Base-by-base conservation (phyloP, 2,797 vertebrate genomes). In the Neostethus bicornis region DNA sequence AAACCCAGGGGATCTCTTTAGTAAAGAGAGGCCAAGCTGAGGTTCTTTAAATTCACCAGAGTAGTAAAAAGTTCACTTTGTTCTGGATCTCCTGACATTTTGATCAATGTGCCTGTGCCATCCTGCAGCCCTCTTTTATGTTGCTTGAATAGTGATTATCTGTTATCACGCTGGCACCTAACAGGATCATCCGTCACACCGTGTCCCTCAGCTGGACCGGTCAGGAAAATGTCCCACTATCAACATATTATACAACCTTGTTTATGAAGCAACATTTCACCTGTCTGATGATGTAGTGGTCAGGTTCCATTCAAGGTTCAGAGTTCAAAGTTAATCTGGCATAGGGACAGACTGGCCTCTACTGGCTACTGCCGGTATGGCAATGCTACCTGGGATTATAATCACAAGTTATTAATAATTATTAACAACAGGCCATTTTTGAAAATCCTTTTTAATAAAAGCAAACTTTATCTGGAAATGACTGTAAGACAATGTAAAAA, bases 331-430 rank as follows among this genome's bases (percentile, higher is more conserved):
- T 13, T 23, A 61, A 45, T 51, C 45, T 79, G 68, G 29, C 37
- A 52, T 68, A 78, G 64, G 73, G 79, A 56, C 26, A 79, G 75
- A 85, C 74, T 83, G 86, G 85, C 86, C 84, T 68, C 90, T 90
- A 51, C 80, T 74, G 90, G 75, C 31, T 4, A 6, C 2, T 20
- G 9, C 6, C 51, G 31, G 34, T n/a, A 63, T 19, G 34, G 51
- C 31, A 35, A 51, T 19, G 43, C 28, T 42, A 9, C 19, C 34
- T 44, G n/a, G n/a, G n/a, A n/a, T n/a, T n/a, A n/a, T n/a, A n/a
- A n/a, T n/a, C n/a, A n/a, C n/a, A n/a, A n/a, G n/a, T n/a, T n/a
- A n/a, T n/a, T n/a, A n/a, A n/a, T n/a, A n/a, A n/a, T n/a, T n/a
- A n/a, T n/a, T n/a, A n/a, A n/a, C n/a, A n/a, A n/a, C n/a, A n/a